Percentiles rank a stretch among this genome's conserved stretches.
phyloP scores from a whole-genome alignment of 35 echinoderm and acorn worm genomes.

The Ophiothrix spiculata region DNA sequence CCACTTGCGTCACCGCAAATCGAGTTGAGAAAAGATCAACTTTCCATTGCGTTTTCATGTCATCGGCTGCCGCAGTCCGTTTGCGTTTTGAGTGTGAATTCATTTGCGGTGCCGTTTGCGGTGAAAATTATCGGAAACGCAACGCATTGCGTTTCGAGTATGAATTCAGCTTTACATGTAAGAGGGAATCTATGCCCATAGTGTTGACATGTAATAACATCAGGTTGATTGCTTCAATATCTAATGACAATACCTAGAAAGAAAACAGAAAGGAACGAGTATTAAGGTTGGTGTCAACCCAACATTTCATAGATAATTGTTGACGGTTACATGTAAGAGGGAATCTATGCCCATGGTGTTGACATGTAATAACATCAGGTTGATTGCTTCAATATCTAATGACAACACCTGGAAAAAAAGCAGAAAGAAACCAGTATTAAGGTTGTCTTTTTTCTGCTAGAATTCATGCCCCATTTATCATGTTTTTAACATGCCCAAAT shows the following conservation, averaged over 20 bases:
- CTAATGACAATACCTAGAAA: slow-evolving; percentile 31
- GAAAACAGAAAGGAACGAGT: background rate
- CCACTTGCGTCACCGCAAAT: too few species aligned
- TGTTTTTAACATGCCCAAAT: background rate
- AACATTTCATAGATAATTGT: too few species aligned
- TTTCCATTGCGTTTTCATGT: too few species aligned
- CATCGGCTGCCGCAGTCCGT: too few species aligned
- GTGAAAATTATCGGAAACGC: too few species aligned
- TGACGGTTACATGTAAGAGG: slow-evolving; percentile 37
- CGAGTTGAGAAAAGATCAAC: too few species aligned
- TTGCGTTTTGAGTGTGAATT: too few species aligned
- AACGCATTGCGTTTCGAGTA: too few species aligned
- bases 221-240: slow-evolving; percentile 40
- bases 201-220: slow-evolving; percentile 52
- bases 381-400: slow-evolving; percentile 37
- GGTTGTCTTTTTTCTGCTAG: background rate
- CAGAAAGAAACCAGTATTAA: background rate
- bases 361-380: slow-evolving; percentile 51
- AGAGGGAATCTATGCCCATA: slow-evolving; percentile 29
- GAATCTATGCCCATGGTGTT: slow-evolving; percentile 32
- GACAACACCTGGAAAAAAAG: slow-evolving; percentile 23
- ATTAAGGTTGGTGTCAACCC: too few species aligned
- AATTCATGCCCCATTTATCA: background rate
- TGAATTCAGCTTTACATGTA: slow-evolving; percentile 48
- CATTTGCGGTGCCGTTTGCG: too few species aligned